Percentiles rank a stretch among this genome's conserved stretches.
These are phyloP conservation scores for Pilophorus perplexus DNA, from an alignment of 2,888 invertebrate species.

Conservation along the genomic window DNA sequence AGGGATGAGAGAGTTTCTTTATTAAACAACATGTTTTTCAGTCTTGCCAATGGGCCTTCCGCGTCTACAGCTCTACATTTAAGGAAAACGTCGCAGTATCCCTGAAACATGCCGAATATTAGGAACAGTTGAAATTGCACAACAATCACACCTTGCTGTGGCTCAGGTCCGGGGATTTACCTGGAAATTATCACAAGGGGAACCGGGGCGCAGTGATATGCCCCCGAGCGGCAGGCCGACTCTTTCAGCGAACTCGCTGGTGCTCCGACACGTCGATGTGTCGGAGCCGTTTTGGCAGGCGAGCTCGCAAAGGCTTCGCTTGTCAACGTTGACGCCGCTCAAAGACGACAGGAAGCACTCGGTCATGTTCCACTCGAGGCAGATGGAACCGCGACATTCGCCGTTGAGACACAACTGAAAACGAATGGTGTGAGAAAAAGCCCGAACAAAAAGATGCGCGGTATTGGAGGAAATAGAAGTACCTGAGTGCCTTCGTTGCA, in stretches of 20 bases:
- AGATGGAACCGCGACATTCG: constrained; percentile 93
- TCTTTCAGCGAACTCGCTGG: constrained; percentile 75
- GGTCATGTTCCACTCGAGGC: constrained; percentile 87
- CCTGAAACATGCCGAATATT: constrained; percentile 56
- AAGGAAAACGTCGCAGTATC: constrained; percentile 98
- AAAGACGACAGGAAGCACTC: constrained; percentile 91
- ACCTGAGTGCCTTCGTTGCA: constrained; percentile 84
- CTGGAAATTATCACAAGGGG: constrained; percentile 98
- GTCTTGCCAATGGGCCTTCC: constrained; percentile 92
- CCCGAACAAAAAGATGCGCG: neutral
- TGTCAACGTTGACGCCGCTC: constrained; percentile 70
- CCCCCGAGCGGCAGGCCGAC: constrained; percentile 75
- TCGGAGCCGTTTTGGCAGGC: constrained; percentile 89
- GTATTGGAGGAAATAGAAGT: neutral
- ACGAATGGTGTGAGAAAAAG: neutral
- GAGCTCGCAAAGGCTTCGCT: constrained; percentile 87
- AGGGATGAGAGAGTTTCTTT: constrained; percentile 82
- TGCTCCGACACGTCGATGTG: constrained; percentile 73
- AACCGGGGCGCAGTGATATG: constrained; percentile 87
- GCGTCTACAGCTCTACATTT: constrained; percentile 98
- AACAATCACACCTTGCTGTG: no score
- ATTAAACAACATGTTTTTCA: constrained; percentile 93
- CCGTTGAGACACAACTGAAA: constrained; percentile 78
- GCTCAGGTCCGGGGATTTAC: no score
- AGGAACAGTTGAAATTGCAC: constrained; percentile 41